Evolutionary conservation across 2,113 vertebrate genomes (phyloP).

Genomic region (Reinhardtius hippoglossoides): DNA sequence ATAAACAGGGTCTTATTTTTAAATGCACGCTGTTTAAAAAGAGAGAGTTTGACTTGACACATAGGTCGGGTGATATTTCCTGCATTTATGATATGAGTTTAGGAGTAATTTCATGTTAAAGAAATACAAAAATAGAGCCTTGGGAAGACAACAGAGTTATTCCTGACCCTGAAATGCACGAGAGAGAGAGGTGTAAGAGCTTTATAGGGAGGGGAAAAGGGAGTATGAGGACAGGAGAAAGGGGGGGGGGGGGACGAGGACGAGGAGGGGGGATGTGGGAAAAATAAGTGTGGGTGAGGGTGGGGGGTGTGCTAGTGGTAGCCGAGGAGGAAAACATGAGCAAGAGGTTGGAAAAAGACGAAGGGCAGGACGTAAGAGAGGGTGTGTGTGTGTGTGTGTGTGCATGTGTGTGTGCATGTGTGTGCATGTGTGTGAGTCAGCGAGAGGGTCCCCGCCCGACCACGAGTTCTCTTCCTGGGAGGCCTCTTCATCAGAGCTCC

Average conservation of each 20-base stretch:
- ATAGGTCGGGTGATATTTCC: slow-evolving; percentile 8
- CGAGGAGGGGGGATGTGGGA: slow-evolving; percentile 58
- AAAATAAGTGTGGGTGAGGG: slow-evolving; percentile 60
- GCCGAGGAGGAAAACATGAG: slow-evolving; percentile 68
- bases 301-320: slow-evolving; percentile 20
- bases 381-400: slow-evolving; percentile 25
- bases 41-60: slow-evolving; percentile 2
- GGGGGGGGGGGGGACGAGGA: slow-evolving; percentile 26
- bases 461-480: slow-evolving; percentile 84
- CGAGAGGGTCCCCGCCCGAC: slow-evolving; percentile 47
- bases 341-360: slow-evolving; percentile 64
- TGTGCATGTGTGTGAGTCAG: slow-evolving; percentile 19
- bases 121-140: not conserved
- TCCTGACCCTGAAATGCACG: slow-evolving; percentile 5
- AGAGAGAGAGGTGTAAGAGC: slow-evolving; percentile 34
- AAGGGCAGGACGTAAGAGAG: slow-evolving; percentile 51
- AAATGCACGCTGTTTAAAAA: not conserved
- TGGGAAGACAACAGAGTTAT: slow-evolving; percentile 16
- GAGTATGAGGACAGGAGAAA: slow-evolving; percentile 15
- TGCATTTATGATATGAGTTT: slow-evolving; percentile 21
- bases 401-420: slow-evolving; percentile 12
- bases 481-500: slow-evolving; percentile 77
- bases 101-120: slow-evolving; percentile 3
- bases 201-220: slow-evolving; percentile 31
- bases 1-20: not conserved